phyloP scores from a whole-genome alignment of 2,888 invertebrate genomes.

The Phortica okadai region DNA sequence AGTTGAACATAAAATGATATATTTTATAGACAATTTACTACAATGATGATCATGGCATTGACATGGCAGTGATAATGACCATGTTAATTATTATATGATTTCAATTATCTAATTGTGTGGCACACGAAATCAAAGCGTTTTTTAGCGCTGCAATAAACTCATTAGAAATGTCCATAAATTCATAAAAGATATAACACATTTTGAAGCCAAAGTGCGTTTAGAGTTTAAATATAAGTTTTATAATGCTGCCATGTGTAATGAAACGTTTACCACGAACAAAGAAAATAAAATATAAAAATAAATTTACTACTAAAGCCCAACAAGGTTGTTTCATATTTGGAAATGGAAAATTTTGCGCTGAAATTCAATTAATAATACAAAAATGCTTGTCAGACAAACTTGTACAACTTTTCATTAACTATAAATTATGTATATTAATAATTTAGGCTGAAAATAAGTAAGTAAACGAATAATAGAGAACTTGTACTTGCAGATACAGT shows the following conservation, averaged over 20 bases:
- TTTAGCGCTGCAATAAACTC: not conserved
- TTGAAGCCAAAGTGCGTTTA: not conserved
- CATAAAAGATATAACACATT: not conserved
- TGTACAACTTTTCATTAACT: not conserved
- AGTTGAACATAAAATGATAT: not conserved
- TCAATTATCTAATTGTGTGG: constrained; percentile 15
- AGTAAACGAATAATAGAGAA: too few relatives aligned
- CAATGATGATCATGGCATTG: not conserved
- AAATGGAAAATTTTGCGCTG: not conserved
- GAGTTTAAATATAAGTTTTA: not conserved
- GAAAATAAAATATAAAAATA: not conserved
- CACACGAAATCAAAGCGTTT: not conserved
- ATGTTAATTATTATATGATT: constrained; percentile 12
- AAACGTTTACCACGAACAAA: not conserved
- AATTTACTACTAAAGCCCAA: not conserved
- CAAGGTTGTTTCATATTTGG: not conserved
- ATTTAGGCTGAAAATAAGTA: too few relatives aligned
- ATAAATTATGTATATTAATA: not conserved
- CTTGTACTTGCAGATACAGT: too few relatives aligned
- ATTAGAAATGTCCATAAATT: not conserved
- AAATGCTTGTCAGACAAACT: not conserved
- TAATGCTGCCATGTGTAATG: too few relatives aligned
- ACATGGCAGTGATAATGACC: constrained; percentile 5
- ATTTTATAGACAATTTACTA: not conserved
- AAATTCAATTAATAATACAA: not conserved